Evolutionary conservation across 2,113 vertebrate genomes (phyloP), one percentile per base, ranked within the genome.

Genomic region (Pygoscelis antarcticus): DNA sequence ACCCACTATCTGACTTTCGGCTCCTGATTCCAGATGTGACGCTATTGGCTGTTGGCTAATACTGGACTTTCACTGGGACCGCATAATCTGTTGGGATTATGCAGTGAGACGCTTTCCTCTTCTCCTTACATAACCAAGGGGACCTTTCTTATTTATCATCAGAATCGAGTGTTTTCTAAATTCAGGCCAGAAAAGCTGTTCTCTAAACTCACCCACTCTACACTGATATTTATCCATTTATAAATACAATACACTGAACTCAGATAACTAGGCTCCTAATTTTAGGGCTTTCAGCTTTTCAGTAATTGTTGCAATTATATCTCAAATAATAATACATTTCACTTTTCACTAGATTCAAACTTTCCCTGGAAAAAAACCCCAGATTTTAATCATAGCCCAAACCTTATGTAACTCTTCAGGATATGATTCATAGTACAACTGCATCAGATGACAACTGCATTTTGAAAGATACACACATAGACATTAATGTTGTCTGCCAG

Each of bases 11-110:
- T 70, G 93, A 40, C 95, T 92, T 6, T 77, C 32, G 64, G 77
- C 32, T 90, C 84, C 90, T 2, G 4, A 20, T 64, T 87, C 93
- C 96, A 91, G 96, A 90, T 72, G 36, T 85, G 84, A 81, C n/a
- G 90, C 96, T 94, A 79, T 23, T 84, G 96, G 85, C 94, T 93
- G 74, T 18, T 71, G 97, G 89, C 82, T 95, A 87, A 97, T 92
- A 69, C 90, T 68, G 92, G 89, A 84, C 95, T 55, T 75, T 75
- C 82, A 6, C 78, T n/a, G 77, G 94, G 36, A 42, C 57, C 4
- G 13, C 51, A 51, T 95, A 97, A 98, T 97, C 95, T 81, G 0
- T 26, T 0, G 1, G 90, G 9, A 94, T 96, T 97, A 97, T 65
- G 90, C 95, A 79, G 65, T 30, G 95, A 95, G 96, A 95, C 2